phyloP scores from a whole-genome alignment of 2,113 vertebrate species.

The Burhinus oedicnemus region DNA sequence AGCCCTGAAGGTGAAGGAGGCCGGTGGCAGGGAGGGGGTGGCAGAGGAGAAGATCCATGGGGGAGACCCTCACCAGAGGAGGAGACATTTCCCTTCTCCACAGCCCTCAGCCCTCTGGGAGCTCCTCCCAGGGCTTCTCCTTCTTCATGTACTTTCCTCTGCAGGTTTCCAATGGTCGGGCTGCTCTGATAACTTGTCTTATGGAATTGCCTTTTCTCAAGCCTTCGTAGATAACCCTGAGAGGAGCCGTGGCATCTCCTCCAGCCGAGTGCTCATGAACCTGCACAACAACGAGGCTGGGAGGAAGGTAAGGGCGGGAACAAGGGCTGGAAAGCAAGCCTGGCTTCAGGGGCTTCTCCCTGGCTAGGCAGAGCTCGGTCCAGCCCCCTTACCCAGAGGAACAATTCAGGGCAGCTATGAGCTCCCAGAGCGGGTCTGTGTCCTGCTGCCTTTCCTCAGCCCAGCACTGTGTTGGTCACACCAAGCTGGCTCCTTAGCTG shows the following conservation, averaged over 20 bases:
- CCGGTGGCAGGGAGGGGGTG: accelerated
- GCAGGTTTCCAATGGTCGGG: slow-evolving; percentile 83
- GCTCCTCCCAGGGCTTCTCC: background rate
- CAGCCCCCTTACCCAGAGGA: background rate
- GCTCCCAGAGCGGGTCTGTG: background rate
- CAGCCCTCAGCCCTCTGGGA: background rate
- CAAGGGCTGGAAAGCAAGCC: background rate
- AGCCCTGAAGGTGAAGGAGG: slow-evolving; percentile 76
- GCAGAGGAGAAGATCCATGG: background rate
- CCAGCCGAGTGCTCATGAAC: slow-evolving; percentile 76
- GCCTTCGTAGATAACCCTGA: slow-evolving; percentile 80
- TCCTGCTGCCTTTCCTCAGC: background rate
- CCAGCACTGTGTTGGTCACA: background rate
- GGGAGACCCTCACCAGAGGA: background rate
- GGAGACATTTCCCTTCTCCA: background rate
- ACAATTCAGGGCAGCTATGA: accelerated
- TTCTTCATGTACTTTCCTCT: background rate
- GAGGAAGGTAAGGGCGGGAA: slow-evolving; percentile 69
- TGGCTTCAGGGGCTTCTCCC: background rate
- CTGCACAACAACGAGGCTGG: slow-evolving; percentile 81
- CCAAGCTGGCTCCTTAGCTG: background rate
- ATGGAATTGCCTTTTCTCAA: slow-evolving; percentile 81
- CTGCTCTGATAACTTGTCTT: slow-evolving; percentile 82
- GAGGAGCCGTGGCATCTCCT: slow-evolving; percentile 71
- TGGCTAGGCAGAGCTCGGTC: background rate